Percentiles rank a stretch among this genome's conserved stretches.
phyloP scores from a whole-genome alignment of 2,888 invertebrate genomes.

The Pediacus dermestoides region DNA sequence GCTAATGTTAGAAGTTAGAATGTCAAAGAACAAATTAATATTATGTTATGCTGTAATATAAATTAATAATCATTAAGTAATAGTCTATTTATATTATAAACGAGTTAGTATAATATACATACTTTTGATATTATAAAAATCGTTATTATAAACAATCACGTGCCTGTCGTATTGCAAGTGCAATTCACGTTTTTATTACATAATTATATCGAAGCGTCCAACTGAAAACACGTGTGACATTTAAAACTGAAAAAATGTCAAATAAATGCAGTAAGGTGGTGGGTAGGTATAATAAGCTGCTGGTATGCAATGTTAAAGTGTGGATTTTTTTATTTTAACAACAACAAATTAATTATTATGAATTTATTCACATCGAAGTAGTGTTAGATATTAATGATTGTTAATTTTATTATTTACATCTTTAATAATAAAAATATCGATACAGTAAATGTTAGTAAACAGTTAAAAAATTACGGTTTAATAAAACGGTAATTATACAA shows the following conservation, averaged over 20 bases:
- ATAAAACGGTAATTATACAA: constrained; percentile 20
- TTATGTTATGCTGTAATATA: too few species aligned
- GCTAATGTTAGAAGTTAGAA: too few species aligned
- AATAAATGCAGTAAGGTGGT: constrained; percentile 17
- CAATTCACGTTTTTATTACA: constrained; percentile 37
- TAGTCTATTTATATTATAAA: too few species aligned
- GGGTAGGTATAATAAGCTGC: constrained; percentile 5
- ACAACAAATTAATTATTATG: constrained; percentile 5
- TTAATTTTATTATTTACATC: constrained; percentile 6
- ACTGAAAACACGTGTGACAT: constrained; percentile 40
- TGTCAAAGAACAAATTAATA: too few species aligned
- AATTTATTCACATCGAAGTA: background rate
- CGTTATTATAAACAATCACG: constrained; percentile 20
- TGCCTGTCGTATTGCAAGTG: constrained; percentile 24
- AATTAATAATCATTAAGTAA: too few species aligned
- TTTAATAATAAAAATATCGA: background rate
- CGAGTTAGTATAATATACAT: too few species aligned
- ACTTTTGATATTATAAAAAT: too few species aligned
- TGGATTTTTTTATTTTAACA: constrained; percentile 20
- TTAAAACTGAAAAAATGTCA: constrained; percentile 28
- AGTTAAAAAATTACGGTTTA: constrained; percentile 27
- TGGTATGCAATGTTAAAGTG: constrained; percentile 20
- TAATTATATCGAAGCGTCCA: constrained; percentile 23
- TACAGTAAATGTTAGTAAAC: constrained; percentile 16
- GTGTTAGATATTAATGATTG: constrained; percentile 1